Percentiles rank a stretch among this genome's conserved stretches.
Conservation (phyloP, 2,888 invertebrate species). For the Chrysodeixis includens region DNA sequence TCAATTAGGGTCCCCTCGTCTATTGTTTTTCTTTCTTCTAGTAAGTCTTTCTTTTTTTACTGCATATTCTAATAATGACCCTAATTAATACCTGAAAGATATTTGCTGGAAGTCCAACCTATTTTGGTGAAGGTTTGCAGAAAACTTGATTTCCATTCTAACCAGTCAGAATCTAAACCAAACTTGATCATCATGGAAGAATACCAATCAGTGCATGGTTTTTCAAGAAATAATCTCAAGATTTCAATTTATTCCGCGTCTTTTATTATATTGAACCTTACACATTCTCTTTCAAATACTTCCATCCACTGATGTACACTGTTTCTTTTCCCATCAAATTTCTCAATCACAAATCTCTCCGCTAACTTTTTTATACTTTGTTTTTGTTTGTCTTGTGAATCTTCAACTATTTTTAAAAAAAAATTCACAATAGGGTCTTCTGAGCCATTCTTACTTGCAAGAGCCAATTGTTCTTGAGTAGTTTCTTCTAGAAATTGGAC, state of each 20-base stretch:
- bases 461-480: slow-evolving; percentile 13
- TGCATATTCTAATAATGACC: slow-evolving; percentile 61
- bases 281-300: slow-evolving; percentile 60
- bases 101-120: slow-evolving; percentile 57
- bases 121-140: slow-evolving; percentile 53
- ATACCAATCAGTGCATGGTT: slow-evolving; percentile 52
- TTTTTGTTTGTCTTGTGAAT: slow-evolving; percentile 26
- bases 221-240: slow-evolving; percentile 54
- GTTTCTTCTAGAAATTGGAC: slow-evolving; percentile 46
- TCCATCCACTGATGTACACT: slow-evolving; percentile 57
- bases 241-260: slow-evolving; percentile 61
- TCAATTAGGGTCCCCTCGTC: slow-evolving; percentile 26
- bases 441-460: background rate
- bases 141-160: slow-evolving; percentile 54
- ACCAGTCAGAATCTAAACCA: slow-evolving; percentile 45
- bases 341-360: slow-evolving; percentile 61
- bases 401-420: slow-evolving; percentile 46
- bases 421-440: slow-evolving; percentile 25
- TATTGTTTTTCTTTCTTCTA: slow-evolving; percentile 23
- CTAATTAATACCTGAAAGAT: slow-evolving; percentile 54
- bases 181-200: slow-evolving; percentile 48
- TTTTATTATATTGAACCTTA: slow-evolving; percentile 42
- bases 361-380: slow-evolving; percentile 48
- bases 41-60: slow-evolving; percentile 56
- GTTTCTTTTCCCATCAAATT: slow-evolving; percentile 56